Base-by-base conservation (phyloP, 2,888 invertebrate genomes). In the Heliothis peltigera region DNA sequence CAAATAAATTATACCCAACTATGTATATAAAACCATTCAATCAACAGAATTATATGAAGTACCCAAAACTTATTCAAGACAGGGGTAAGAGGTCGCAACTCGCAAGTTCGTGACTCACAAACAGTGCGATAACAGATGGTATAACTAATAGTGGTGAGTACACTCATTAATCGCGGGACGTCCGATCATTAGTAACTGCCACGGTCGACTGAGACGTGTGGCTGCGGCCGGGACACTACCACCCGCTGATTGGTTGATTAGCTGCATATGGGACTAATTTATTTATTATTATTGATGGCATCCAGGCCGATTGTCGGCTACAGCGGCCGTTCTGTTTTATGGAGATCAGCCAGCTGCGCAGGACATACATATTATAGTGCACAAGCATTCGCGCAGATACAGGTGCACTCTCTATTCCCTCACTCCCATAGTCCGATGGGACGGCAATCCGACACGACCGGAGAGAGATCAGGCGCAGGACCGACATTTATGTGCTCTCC, bases 161-260 rank as follows among this genome's bases (percentile, higher is more conserved):
- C 58, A 60, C 75, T 75, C 60, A 80, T 81, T 79, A 77, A 80
- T 81, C 69, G 64, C 51, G 42, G n/a, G 52, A 52, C 70, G 58
- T 64, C 62, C 15, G 64, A 74, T 77, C 79, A 82, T 81, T 81
- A 77, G 77, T 80, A 70, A 63, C 69, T 82, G 79, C 60, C 82
- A 64, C 15, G 15, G 42, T 12, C 54, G 67, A 71, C 55, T 78
- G 66, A 75, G 57, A 62, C 35, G 67, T 58, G 48, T 55, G 47
- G 47, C 22, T 48, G 64, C 39, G 39, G 39, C 10, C 39, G 39
- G 25, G 35, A 42, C 57, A 52, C 35, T 43, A 73, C 70, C 53
- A 57, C 75, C 54, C 64, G 46, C 59, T 18, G 58, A 64, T 60
- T 32, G 32, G 15, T 52, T 53, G 18, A 56, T 59, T 57, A 48